A percentile compares a stretch with the other conserved stretches of the same genome.
Conservation (phyloP, 2,113 vertebrate genomes). For the Aptenodytes patagonicus region DNA sequence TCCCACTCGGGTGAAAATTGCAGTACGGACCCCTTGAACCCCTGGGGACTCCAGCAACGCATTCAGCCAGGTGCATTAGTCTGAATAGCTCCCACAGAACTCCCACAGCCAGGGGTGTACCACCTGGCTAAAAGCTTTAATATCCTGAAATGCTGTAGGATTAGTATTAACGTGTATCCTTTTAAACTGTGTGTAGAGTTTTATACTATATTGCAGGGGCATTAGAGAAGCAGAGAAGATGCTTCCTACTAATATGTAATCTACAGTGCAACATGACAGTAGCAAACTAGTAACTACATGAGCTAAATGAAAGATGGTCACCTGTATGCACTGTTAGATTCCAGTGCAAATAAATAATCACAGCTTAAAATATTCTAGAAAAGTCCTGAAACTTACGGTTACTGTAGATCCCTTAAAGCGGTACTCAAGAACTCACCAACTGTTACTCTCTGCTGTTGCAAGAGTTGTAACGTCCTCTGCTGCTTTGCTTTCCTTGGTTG, state of each 20-base stretch:
- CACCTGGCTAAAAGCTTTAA: background rate
- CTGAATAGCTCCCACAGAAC: background rate
- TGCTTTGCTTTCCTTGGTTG: background rate
- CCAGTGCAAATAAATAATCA: background rate
- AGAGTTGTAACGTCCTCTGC: background rate
- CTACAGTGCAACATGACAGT: background rate
- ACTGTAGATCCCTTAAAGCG: background rate
- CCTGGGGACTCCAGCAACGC: background rate
- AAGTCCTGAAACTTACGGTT: background rate
- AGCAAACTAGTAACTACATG: background rate
- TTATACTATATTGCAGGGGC: background rate
- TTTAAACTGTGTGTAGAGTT: background rate
- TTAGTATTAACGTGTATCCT: background rate
- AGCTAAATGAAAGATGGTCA: background rate
- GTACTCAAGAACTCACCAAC: background rate
- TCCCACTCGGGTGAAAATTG: background rate
- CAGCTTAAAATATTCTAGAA: background rate
- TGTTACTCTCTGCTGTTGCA: background rate
- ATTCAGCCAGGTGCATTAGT: background rate
- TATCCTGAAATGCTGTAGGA: background rate
- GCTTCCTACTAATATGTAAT: background rate
- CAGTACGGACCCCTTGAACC: background rate
- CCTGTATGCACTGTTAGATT: background rate
- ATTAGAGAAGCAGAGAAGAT: background rate
- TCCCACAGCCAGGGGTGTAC: background rate